Evolutionary conservation across 2,113 vertebrate species (phyloP).

Genomic region (Petroica traversi): DNA sequence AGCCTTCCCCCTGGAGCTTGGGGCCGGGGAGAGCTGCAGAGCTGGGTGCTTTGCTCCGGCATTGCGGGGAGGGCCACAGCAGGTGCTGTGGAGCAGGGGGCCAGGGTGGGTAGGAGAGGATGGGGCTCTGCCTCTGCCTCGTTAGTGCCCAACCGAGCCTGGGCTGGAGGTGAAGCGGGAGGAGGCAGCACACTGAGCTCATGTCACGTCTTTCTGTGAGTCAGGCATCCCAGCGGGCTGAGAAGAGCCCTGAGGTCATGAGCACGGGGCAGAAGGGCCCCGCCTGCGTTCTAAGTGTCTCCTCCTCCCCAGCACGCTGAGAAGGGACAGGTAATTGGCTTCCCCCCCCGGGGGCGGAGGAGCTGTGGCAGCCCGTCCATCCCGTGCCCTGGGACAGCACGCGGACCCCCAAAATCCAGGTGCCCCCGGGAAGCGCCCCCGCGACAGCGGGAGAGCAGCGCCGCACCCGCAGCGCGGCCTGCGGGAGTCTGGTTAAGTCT

Average conservation of each 20-base stretch:
- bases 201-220: fast-evolving
- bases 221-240: not conserved
- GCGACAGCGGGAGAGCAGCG: not conserved
- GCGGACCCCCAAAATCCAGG: not conserved
- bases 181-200: not conserved
- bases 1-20: not conserved
- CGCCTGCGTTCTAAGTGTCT: fast-evolving
- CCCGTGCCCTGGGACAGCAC: not conserved
- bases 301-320: not conserved
- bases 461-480: constrained; percentile 40
- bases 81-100: not conserved
- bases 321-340: not conserved
- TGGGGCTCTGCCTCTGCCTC: not conserved
- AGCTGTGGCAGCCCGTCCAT: not conserved
- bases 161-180: not conserved
- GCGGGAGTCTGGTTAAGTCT: constrained; percentile 73
- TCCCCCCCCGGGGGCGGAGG: not conserved
- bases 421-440: not conserved
- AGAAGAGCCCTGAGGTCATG: not conserved
- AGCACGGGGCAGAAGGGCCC: not conserved
- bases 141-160: fast-evolving
- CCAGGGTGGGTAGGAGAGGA: not conserved
- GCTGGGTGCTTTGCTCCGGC: not conserved
- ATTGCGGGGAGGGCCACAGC: fast-evolving
- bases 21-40: not conserved